Base-by-base conservation (phyloP, 2,888 invertebrate genomes). In the Calephelis perditalis region DNA sequence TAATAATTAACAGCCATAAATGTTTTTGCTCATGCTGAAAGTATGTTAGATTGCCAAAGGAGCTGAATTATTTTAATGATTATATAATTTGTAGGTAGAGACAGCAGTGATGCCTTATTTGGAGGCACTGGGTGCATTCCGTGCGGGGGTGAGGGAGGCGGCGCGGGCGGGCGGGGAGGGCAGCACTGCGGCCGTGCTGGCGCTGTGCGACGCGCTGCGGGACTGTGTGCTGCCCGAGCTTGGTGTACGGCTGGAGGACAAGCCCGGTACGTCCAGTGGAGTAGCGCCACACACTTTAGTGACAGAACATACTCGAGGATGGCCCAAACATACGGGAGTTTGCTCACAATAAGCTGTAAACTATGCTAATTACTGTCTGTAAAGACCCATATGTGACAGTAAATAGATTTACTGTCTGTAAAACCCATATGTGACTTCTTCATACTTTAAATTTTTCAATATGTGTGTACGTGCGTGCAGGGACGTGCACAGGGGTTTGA, bases 231-330 rank as follows among this genome's bases (percentile, higher is more conserved):
- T 99, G 69, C 99, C 99, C 0, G 95, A 95, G 70, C 92, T 99
- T 35, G 99, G 99, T 11, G 98, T 99, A 4, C 92, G 99, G 4
- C 91, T 99, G 8, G 99, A 99, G 84, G 99, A 99, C 79, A 94
- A 94, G 67, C 96, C 97, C 69, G 96, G 94, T 91, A 43, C 10
- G 62, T 57, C 6, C 11, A 55, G 8, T 9, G 49, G 40, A 6
- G 40, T 7, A 6, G 40, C 1, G 40, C 40, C 40, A 5, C 54
- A 26, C 26, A 26, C 26, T 26, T 26, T 26, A 26, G 26, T 26
- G 26, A 26, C 26, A 26, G 26, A 26, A 26, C 26, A 26, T 26
- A 26, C 2, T 26, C 26, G 26, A 26, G 26, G 26, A 26, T 26
- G 26, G 1, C 26, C 26, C 26, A 26, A 26, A 26, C 26, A 26